Percentiles rank a stretch among this genome's conserved stretches.
These are phyloP conservation scores for Cossypha polioptera DNA, from an alignment of 2,797 vertebrate genomes.

Conservation along the genomic window DNA sequence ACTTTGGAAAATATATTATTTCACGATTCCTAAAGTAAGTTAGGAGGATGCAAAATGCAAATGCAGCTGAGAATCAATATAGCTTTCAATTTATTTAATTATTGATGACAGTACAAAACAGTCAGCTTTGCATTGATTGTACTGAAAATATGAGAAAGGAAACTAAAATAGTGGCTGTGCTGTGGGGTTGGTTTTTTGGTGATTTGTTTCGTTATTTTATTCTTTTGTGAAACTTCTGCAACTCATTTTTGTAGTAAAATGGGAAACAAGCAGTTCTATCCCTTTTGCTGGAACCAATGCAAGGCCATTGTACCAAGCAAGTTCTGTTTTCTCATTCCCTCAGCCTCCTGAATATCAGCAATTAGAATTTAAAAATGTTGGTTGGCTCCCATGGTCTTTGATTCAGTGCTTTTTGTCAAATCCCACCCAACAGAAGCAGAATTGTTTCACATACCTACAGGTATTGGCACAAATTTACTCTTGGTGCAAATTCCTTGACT, in stretches of 20 bases:
- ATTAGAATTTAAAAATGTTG: neutral
- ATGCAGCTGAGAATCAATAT: neutral
- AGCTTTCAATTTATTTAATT: neutral
- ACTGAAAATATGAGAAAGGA: neutral
- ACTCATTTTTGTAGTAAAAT: neutral
- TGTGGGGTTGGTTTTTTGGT: rapidly evolving
- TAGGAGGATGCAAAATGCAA: neutral
- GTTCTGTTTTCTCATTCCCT: neutral
- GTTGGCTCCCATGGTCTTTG: neutral
- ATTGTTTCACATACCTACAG: neutral
- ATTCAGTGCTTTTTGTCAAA: neutral
- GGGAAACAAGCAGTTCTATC: neutral
- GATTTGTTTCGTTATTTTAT: neutral
- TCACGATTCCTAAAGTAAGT: neutral
- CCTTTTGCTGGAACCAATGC: neutral
- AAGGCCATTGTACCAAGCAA: rapidly evolving
- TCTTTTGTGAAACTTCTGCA: neutral
- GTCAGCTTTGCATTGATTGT: neutral
- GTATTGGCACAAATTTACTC: neutral
- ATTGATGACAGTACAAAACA: rapidly evolving
- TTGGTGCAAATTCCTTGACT: neutral
- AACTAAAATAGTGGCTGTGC: neutral
- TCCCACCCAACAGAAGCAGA: neutral
- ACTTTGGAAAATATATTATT: neutral
- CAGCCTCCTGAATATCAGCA: neutral